A percentile compares a stretch with the other conserved stretches of the same genome.
Evolutionary conservation across 1,140 invertebrate genomes (phyloP).

Genomic region (Lucilia cuprina): DNA sequence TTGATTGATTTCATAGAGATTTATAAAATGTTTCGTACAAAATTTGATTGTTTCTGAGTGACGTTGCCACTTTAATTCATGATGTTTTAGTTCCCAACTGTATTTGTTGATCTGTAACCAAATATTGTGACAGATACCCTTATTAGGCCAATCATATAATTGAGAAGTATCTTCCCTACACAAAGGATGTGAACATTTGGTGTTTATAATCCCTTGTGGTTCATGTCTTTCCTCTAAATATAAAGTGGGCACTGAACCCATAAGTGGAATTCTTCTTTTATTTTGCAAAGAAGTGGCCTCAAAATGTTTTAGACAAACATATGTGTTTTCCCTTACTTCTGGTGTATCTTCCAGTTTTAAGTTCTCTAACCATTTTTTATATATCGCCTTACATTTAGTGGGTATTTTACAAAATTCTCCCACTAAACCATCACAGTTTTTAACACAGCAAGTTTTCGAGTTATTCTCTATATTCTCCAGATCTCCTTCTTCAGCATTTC

Average conservation of each 20-base stretch:
- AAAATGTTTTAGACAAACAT: neutral
- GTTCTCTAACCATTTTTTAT: neutral
- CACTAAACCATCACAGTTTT: neutral
- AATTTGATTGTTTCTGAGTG: no score
- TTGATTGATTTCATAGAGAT: neutral
- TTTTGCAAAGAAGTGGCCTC: neutral
- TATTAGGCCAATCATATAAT: neutral
- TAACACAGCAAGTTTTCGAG: neutral
- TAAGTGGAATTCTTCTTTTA: no score
- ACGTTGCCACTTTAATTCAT: no score
- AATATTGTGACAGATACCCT: neutral
- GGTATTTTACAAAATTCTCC: neutral
- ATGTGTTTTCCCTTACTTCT: neutral
- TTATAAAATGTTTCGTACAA: conserved; percentile 8
- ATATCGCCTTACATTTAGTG: neutral
- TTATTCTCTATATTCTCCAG: no score
- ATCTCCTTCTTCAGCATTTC: no score
- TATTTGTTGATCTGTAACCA: neutral
- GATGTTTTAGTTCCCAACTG: neutral
- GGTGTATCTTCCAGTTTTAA: neutral
- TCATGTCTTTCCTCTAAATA: neutral
- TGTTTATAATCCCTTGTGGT: neutral
- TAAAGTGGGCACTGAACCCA: neutral
- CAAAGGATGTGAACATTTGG: neutral
- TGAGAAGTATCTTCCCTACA: neutral